phyloP scores from a whole-genome alignment of 2,797 vertebrate species.

The Poeciliopsis infans region DNA sequence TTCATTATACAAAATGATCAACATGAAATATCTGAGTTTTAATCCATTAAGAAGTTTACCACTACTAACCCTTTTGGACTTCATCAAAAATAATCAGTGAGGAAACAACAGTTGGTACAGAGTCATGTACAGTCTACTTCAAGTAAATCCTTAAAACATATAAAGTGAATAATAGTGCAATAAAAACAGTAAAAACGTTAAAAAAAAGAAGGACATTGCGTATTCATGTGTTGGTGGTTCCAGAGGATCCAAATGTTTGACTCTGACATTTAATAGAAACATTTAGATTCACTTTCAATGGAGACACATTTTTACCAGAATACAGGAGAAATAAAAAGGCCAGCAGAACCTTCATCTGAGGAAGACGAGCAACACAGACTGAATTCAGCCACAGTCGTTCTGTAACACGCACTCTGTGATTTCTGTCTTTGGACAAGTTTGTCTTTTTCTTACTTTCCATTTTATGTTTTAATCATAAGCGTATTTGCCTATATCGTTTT shows the following conservation, averaged over 20 bases:
- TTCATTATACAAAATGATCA: not conserved
- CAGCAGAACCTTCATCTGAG: not conserved
- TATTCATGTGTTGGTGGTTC: not conserved
- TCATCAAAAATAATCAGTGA: slow-evolving; percentile 29
- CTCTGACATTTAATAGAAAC: not conserved
- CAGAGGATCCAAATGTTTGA: not conserved
- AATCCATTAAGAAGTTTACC: not conserved
- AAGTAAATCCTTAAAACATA: slow-evolving; percentile 77
- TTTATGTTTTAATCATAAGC: not conserved
- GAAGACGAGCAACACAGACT: not conserved
- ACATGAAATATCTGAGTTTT: not conserved
- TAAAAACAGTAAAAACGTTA: slow-evolving; percentile 26
- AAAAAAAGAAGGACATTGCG: not conserved
- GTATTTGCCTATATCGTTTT: not conserved
- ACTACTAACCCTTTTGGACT: not conserved
- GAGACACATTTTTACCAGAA: not conserved
- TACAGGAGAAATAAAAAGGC: not conserved
- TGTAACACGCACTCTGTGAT: not conserved
- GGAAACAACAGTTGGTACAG: slow-evolving; percentile 22
- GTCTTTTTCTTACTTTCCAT: not conserved
- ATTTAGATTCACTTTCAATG: not conserved
- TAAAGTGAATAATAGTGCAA: slow-evolving; percentile 86
- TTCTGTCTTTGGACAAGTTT: not conserved
- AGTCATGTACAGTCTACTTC: slow-evolving; percentile 67
- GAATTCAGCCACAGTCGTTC: not conserved